phyloP scores from a whole-genome alignment of 2,113 vertebrate species.

The Abramis brama region DNA sequence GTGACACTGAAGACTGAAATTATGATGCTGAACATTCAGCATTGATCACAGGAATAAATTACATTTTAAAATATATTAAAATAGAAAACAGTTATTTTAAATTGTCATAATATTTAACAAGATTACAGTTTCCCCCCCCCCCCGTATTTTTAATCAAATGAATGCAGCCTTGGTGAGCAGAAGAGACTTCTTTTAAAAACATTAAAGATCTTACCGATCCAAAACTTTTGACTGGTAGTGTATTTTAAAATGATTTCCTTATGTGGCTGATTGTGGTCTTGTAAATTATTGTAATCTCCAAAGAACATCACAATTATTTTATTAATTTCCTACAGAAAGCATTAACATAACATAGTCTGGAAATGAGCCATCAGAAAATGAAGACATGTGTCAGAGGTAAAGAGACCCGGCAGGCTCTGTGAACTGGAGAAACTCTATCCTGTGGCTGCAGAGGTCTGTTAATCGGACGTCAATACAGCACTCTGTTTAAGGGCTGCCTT shows the following conservation, averaged over 20 bases:
- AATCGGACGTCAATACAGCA: conserved; percentile 49
- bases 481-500: conserved; percentile 45
- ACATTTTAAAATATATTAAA: too few relatives aligned
- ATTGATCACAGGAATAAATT: too few relatives aligned
- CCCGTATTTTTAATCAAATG: too few relatives aligned
- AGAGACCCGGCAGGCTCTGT: conserved; percentile 19
- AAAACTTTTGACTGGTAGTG: too few relatives aligned
- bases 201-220: too few relatives aligned
- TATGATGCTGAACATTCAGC: too few relatives aligned
- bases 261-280: conserved; percentile 8
- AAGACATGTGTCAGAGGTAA: conserved; percentile 9
- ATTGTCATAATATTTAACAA: too few relatives aligned
- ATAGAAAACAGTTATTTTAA: too few relatives aligned
- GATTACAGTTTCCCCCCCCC: too few relatives aligned
- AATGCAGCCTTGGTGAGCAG: too few relatives aligned
- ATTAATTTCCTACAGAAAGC: conserved; percentile 11
- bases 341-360: neutral
- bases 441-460: conserved; percentile 49
- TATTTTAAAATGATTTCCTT: neutral
- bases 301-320: neutral
- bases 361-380: conserved; percentile 8
- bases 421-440: conserved; percentile 36
- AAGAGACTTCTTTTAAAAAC: too few relatives aligned
- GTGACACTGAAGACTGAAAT: too few relatives aligned
- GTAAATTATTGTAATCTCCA: neutral